Base-by-base conservation (phyloP, 2,888 invertebrate genomes). In the Ectemnius cavifrons region DNA sequence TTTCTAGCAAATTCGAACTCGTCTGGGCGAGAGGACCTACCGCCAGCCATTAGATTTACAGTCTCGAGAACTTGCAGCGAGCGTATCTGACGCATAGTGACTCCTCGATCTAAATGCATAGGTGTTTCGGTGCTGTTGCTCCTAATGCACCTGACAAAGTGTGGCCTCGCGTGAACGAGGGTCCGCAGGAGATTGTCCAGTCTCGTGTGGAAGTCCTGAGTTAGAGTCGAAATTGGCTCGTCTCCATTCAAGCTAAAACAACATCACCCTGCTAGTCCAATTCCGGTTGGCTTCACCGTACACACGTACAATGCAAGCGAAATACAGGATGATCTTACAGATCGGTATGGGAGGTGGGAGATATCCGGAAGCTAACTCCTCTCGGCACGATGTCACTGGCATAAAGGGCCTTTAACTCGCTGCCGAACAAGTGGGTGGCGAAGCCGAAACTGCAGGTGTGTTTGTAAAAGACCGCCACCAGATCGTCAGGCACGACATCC, bases 361-460 rank as follows among this genome's bases (percentile, higher is more conserved):
- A 97, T 87, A 97, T 97, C 85, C 97, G 93, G 92, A 97, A 97
- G 89, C 96, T 94, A 77, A 96, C 94, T 71, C 96, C 96, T 78
- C 94, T 92, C 14, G 95, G 96, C 66, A 94, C 95, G 63, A 94
- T 95, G 83, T 95, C 95, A 79, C 94, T 92, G 2, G 95, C 94
- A 85, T 95, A 96, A 14, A 96, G 91, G 1, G 95, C 95, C 92
- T 97, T 97, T 76, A 98, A 92, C 91, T 98, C 98, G 67, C 96
- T 95, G 0, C 97, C 97, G 90, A 98, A 98, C n/a, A 98, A 92
- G 90, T 98, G 98, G 18, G 97, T 97, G 0, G 97, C 98, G 91
- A 98, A 98, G n/a, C 98, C 98, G 91, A 98, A 98, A 90, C 97
- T 97, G 91, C 98, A 98, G 70, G 94, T 95, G 86, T 97, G 96